Base-by-base conservation (phyloP, 23 tunicate genomes). In the Corella eumyota region DNA sequence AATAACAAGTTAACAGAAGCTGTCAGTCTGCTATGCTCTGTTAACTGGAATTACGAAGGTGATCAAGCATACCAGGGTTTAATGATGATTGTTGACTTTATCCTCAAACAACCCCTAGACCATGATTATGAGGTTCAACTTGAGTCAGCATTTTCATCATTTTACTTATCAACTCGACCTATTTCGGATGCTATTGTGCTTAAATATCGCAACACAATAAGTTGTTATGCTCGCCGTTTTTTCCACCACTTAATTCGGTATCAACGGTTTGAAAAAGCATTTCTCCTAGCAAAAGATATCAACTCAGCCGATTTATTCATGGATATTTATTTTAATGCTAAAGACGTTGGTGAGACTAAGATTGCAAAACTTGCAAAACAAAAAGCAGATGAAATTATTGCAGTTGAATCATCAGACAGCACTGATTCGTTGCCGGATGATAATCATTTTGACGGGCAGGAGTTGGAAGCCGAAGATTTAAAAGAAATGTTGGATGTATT, bases 241-340 rank as follows among this genome's bases (percentile, higher is more conserved):
- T 88, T 78, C 47, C 88, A 78, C 60, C 96, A 88, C 60, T 35
- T 88, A 52, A 60, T 88, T 46, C 74, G 80, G 13, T 64, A 64
- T 50, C 65, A 52, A 4, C 51, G 96, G 15, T 73, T 78, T 45
- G 96, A 88, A 35, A 88, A 88, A 56, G 81, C 96, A 0, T 88
- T 88, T 55, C 77, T 88, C 17, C 75, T 88, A 28, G 96, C 96
- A 17, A 78, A 88, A 58, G 96, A 88, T 66, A 78, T 88, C 29
- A 45, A 36, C 0, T 84, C 81, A 27, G 34, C 73, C 0, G 96
- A 88, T 54, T 58, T 88, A 30, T 88, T 78, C 38, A 36, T 78
- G 54, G 96, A 88, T 49, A 68, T 88, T 52, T 73, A 88, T 50
- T 88, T 88, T 67, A 64, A 68, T 1, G 96, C 96, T 9, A 88